Percentiles rank a stretch among this genome's conserved stretches.
These are phyloP conservation scores for Cynaeus angustus DNA, from an alignment of 2,888 invertebrate genomes.

Conservation along the genomic window DNA sequence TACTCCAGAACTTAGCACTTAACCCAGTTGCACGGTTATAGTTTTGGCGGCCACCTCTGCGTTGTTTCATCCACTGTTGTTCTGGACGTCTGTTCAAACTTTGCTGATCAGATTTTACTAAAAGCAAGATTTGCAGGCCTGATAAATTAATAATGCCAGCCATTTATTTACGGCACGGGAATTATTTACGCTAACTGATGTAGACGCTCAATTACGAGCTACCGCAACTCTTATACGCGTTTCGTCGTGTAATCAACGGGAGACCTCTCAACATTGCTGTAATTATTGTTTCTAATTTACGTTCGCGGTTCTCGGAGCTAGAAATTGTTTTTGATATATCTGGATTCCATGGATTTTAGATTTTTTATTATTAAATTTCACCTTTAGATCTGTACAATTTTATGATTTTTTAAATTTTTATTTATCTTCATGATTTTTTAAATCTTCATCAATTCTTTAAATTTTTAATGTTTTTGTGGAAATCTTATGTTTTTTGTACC, in stretches of 20 bases:
- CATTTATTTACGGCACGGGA: slow-evolving; percentile 48
- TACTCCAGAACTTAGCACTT: slow-evolving; percentile 56
- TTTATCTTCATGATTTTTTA: too few relatives aligned
- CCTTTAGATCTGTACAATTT: too few relatives aligned
- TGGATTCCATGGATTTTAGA: too few relatives aligned
- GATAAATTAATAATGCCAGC: slow-evolving; percentile 59
- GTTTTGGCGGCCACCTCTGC: slow-evolving; percentile 22
- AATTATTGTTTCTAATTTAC: slow-evolving; percentile 32
- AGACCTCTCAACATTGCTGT: slow-evolving; percentile 26
- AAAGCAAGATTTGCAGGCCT: slow-evolving; percentile 55
- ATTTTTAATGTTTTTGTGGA: too few relatives aligned
- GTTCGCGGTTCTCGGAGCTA: too few relatives aligned
- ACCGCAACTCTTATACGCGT: slow-evolving; percentile 16
- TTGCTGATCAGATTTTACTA: slow-evolving; percentile 59
- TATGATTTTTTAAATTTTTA: too few relatives aligned
- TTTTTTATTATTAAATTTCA: too few relatives aligned
- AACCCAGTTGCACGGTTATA: slow-evolving; percentile 52
- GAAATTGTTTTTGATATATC: too few relatives aligned
- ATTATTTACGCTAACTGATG: slow-evolving; percentile 44
- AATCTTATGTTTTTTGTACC: too few relatives aligned
- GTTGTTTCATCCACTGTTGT: slow-evolving; percentile 19
- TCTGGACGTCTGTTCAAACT: slow-evolving; percentile 54
- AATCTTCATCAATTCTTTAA: too few relatives aligned
- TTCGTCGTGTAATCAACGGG: slow-evolving; percentile 14
- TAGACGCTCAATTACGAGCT: slow-evolving; percentile 45